Conservation (phyloP, 2,888 invertebrate species). For the Thalpophila matura region DNA sequence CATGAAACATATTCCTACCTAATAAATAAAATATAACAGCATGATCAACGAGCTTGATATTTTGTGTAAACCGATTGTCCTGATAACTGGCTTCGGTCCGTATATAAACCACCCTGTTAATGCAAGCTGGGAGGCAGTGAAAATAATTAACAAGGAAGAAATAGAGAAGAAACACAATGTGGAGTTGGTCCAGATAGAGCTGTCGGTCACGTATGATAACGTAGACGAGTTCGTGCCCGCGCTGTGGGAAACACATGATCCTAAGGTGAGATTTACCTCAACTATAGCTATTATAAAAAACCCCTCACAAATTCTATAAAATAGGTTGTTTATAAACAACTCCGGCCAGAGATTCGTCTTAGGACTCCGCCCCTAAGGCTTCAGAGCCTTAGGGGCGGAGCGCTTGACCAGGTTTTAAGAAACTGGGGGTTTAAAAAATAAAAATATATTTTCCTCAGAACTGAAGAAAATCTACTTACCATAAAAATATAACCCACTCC, state of each 20-base stretch:
- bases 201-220: slow-evolving; percentile 94
- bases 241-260: slow-evolving; percentile 93
- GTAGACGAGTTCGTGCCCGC: slow-evolving; percentile 92
- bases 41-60: slow-evolving; percentile 75
- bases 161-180: slow-evolving; percentile 84
- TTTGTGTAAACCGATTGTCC: slow-evolving; percentile 82
- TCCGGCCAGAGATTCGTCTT: too few species aligned
- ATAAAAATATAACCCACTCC: too few species aligned
- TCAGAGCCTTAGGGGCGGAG: too few species aligned
- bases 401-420: too few species aligned
- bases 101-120: slow-evolving; percentile 93
- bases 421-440: too few species aligned
- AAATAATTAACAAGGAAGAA: slow-evolving; percentile 89
- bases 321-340: background rate
- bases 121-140: slow-evolving; percentile 96
- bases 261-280: slow-evolving; percentile 89
- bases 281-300: background rate
- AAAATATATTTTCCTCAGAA: too few species aligned
- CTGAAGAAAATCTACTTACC: too few species aligned
- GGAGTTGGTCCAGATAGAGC: slow-evolving; percentile 88
- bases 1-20: too few species aligned
- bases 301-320: background rate
- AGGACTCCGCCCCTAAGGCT: too few species aligned
- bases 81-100: slow-evolving; percentile 96
- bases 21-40: background rate